Evolutionary conservation across 2,113 vertebrate species (phyloP).

Genomic region (Delphinapterus leucas): DNA sequence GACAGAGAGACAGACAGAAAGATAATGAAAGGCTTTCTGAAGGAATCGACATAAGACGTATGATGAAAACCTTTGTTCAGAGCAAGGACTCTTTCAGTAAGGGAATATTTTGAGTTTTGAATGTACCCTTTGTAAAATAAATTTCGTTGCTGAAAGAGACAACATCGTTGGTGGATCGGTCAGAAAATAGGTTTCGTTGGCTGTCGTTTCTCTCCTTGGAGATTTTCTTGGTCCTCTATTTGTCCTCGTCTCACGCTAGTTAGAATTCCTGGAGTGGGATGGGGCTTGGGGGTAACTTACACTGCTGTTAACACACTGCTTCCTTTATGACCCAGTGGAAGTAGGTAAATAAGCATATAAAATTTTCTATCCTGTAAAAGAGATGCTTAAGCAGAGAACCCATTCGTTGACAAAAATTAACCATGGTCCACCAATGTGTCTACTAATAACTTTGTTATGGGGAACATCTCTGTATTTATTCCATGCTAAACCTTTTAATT

Average conservation of each 20-base stretch:
- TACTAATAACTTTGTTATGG: background rate
- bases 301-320: background rate
- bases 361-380: constrained; percentile 20
- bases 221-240: background rate
- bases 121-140: background rate
- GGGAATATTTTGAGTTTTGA: background rate
- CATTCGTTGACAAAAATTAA: background rate
- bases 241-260: background rate
- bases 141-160: constrained; percentile 31
- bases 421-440: background rate
- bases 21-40: background rate
- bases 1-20: background rate
- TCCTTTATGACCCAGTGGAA: background rate
- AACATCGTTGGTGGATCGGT: background rate
- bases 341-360: background rate
- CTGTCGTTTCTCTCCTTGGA: background rate
- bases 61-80: background rate
- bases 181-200: background rate
- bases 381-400: background rate
- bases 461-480: background rate
- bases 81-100: constrained; percentile 33
- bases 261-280: background rate
- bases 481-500: background rate
- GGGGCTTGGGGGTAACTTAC: background rate
- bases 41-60: background rate